Evolutionary conservation across 1,140 invertebrate genomes (phyloP).

Genomic region (Drosophila mojavensis): DNA sequence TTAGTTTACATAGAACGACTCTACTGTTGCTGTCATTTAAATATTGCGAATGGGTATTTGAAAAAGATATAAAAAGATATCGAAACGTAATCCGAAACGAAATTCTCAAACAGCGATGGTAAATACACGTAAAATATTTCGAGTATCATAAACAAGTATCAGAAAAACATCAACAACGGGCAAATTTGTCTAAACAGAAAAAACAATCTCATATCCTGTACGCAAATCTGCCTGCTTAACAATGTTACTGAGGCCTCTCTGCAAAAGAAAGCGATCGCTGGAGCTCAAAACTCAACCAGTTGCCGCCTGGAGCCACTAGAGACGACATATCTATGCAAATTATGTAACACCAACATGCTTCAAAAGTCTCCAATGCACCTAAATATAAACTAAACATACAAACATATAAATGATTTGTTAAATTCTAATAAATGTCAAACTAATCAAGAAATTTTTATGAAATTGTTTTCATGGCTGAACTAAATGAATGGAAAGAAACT

Average conservation of each 20-base stretch:
- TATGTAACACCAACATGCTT: constrained; percentile 50
- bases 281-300: constrained; percentile 45
- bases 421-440: constrained; percentile 40
- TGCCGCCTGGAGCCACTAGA: constrained; percentile 75
- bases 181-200: constrained; percentile 46
- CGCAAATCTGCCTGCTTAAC: constrained; percentile 58
- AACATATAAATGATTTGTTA: constrained; percentile 29
- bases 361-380: constrained; percentile 36
- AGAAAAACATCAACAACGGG: constrained; percentile 30
- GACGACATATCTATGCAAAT: constrained; percentile 13
- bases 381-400: constrained; percentile 2
- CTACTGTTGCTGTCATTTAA: constrained; percentile 56
- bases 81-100: constrained; percentile 25
- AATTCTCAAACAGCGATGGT: constrained; percentile 71
- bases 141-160: constrained; percentile 48
- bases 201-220: neutral
- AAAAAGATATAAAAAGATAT: constrained; percentile 58
- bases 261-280: constrained; percentile 44
- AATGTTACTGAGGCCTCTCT: constrained; percentile 66
- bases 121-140: constrained; percentile 81
- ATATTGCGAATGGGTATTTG: constrained; percentile 49
- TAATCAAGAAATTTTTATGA: no score
- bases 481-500: no score
- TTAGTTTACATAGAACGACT: constrained; percentile 19
- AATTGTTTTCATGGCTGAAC: no score